Evolutionary conservation across 2,113 vertebrate genomes (phyloP).

Genomic region (Ornithorhynchus anatinus): DNA sequence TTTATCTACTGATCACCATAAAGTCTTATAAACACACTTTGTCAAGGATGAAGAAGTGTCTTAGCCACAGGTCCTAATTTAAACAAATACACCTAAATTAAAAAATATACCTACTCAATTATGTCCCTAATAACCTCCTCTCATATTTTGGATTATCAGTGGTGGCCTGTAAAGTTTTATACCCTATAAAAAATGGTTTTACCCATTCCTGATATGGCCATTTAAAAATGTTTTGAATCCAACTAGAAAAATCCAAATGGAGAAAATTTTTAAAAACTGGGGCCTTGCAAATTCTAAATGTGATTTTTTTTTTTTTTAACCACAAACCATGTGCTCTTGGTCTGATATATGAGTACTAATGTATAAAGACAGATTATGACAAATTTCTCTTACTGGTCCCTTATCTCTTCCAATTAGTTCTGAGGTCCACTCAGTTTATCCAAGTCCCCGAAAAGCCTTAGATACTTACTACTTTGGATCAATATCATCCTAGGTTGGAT

Average conservation of each 20-base stretch:
- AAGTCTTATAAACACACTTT: background rate
- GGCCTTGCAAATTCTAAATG: constrained; percentile 7
- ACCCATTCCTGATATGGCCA: constrained; percentile 8
- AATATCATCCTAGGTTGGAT: too few species aligned
- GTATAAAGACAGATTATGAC: background rate
- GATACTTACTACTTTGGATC: too few species aligned
- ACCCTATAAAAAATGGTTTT: background rate
- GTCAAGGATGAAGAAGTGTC: constrained; percentile 13
- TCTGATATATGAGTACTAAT: background rate
- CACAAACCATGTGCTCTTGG: background rate
- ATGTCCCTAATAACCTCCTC: background rate
- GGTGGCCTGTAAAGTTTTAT: background rate
- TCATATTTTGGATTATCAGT: background rate
- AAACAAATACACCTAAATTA: background rate
- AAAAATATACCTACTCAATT: background rate
- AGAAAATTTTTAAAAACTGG: constrained; percentile 31
- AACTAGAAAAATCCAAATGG: background rate
- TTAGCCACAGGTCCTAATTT: background rate
- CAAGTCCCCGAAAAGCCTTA: too few species aligned
- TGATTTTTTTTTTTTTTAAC: background rate
- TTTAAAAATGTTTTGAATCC: background rate
- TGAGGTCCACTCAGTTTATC: too few species aligned
- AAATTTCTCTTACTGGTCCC: too few species aligned
- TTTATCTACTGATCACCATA: background rate
- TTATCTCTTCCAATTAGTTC: too few species aligned